Percentiles rank a stretch among this genome's conserved stretches.
Conservation (phyloP, 2,797 vertebrate genomes). For the Acanthiza pusilla region DNA sequence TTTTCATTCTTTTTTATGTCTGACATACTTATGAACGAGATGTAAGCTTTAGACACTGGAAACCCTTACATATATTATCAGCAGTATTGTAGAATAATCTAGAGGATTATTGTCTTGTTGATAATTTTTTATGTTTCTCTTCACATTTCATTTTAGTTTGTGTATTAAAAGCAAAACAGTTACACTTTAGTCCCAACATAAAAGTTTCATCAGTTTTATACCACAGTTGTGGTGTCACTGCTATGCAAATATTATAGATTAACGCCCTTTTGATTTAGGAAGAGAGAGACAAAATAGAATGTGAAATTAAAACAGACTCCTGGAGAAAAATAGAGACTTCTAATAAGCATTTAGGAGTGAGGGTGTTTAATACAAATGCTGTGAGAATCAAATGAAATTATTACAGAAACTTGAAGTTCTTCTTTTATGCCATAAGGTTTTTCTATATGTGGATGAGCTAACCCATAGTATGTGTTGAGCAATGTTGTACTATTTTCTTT, state of each 20-base stretch:
- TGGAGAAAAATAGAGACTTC: not conserved
- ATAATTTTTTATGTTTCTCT: not conserved
- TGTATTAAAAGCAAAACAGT: not conserved
- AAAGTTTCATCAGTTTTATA: not conserved
- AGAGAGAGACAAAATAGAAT: not conserved
- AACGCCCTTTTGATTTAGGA: not conserved
- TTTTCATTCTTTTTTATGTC: not conserved
- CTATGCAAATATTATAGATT: not conserved
- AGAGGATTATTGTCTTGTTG: not conserved
- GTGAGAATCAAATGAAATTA: not conserved
- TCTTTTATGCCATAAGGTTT: not conserved
- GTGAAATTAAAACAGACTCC: not conserved
- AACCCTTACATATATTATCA: not conserved
- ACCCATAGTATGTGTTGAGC: not conserved
- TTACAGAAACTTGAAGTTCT: not conserved
- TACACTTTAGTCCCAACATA: not conserved
- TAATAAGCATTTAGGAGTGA: not conserved
- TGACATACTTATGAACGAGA: not conserved
- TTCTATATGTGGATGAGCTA: not conserved
- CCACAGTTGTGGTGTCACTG: not conserved
- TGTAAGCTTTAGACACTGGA: not conserved
- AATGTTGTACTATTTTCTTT: not conserved
- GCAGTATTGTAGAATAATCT: not conserved
- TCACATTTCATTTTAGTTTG: not conserved
- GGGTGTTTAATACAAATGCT: not conserved